A percentile compares a stretch with the other conserved stretches of the same genome.
Conservation (phyloP, 2,888 invertebrate genomes). For the Nephrotoma flavescens region DNA sequence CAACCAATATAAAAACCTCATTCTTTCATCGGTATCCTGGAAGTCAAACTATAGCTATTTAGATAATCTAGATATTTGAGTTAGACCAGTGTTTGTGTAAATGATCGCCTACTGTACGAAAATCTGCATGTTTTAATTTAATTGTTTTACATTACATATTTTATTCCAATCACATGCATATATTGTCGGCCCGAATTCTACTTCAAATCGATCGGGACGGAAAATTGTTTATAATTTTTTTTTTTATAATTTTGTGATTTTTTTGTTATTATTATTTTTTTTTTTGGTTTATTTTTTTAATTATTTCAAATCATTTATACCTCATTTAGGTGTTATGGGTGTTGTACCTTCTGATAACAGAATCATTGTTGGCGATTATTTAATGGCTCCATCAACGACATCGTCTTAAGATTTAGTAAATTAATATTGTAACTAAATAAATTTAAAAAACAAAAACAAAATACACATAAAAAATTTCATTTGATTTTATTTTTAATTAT, state of each 20-base stretch:
- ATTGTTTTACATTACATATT: not conserved
- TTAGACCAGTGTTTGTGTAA: not conserved
- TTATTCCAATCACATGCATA: not conserved
- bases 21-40: too few relatives aligned
- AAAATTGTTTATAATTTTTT: not conserved
- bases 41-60: too few relatives aligned
- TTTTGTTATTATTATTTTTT: not conserved
- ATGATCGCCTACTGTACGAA: not conserved
- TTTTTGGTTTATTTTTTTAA: not conserved
- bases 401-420: constrained; percentile 15
- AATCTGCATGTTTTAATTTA: not conserved
- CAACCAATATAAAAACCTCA: too few relatives aligned
- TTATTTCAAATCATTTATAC: not conserved
- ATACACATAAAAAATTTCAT: constrained; percentile 1
- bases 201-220: not conserved
- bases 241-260: not conserved
- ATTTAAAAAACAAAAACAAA: constrained; percentile 7
- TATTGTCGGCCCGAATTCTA: not conserved
- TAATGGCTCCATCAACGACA: constrained; percentile 39
- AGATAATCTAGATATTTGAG: too few relatives aligned
- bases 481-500: constrained; percentile 9
- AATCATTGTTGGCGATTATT: constrained; percentile 47
- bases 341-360: constrained; percentile 44
- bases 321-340: constrained; percentile 42
- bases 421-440: constrained; percentile 5